Percentiles rank a stretch among this genome's conserved stretches.
Conservation (phyloP, 1,140 invertebrate genomes). For the Meloidogyne exigua region DNA sequence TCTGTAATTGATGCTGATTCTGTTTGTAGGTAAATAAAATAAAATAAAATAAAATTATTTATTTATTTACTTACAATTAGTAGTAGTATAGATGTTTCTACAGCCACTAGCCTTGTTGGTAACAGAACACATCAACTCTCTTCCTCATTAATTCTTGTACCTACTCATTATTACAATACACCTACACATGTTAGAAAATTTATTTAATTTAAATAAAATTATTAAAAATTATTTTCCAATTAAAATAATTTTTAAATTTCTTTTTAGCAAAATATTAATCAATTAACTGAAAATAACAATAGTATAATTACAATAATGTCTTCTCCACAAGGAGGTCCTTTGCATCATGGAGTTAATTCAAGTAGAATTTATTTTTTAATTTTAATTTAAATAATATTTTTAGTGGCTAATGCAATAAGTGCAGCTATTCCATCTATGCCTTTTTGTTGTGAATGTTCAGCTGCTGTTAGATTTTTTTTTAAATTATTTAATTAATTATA, state of each 20-base stretch:
- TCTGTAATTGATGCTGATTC: constrained; percentile 30
- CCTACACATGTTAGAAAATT: not conserved
- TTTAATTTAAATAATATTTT: not conserved
- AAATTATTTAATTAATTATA: constrained; percentile 13
- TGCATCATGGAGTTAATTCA: constrained; percentile 14
- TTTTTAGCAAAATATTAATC: not conserved
- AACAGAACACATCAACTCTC: constrained; percentile 29
- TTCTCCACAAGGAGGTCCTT: not conserved
- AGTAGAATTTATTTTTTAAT: constrained; percentile 21
- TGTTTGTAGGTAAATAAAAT: constrained; percentile 32
- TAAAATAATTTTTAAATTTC: not conserved
- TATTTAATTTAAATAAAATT: not conserved
- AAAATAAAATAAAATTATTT: constrained; percentile 10
- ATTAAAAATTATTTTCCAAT: not conserved
- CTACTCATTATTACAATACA: constrained; percentile 9
- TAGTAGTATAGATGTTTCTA: constrained; percentile 25
- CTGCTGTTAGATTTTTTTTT: constrained; percentile 24
- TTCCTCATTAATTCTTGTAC: constrained; percentile 36
- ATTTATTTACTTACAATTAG: too few relatives aligned
- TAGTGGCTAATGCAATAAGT: constrained; percentile 7
- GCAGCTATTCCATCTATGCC: constrained; percentile 28
- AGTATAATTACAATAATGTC: constrained; percentile 20
- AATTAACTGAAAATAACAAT: not conserved
- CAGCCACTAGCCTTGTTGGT: constrained; percentile 17
- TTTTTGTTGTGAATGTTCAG: constrained; percentile 54